Evolutionary conservation across 2,113 vertebrate genomes (phyloP).

Genomic region (Amphiprion percula): DNA sequence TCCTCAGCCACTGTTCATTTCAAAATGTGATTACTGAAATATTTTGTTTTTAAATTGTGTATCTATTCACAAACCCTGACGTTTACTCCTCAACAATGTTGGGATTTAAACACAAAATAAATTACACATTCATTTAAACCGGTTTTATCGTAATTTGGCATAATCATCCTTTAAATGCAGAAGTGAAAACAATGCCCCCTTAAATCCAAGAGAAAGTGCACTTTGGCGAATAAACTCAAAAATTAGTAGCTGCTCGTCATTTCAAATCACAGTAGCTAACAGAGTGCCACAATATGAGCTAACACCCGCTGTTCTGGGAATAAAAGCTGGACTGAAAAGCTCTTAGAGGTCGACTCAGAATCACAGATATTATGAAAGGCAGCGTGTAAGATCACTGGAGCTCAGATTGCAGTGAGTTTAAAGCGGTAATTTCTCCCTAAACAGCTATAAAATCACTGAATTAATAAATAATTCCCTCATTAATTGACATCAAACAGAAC

Average conservation of each 20-base stretch:
- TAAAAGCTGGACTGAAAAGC: conserved; percentile 48
- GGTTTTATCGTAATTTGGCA: conserved; percentile 19
- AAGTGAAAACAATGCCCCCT: conserved; percentile 72
- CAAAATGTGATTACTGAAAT: conserved; percentile 2
- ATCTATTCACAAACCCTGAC: conserved; percentile 31
- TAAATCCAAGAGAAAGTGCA: conserved; percentile 76
- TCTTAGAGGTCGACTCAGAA: conserved; percentile 28
- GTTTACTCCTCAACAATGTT: conserved; percentile 9
- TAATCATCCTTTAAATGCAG: conserved; percentile 39
- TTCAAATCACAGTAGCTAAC: conserved; percentile 40
- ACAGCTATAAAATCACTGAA: conserved; percentile 57
- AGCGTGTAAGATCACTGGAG: conserved; percentile 39
- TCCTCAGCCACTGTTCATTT: conserved; percentile 11
- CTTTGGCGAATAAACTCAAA: conserved; percentile 66
- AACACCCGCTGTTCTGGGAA: conserved; percentile 40
- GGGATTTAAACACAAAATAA: conserved; percentile 14
- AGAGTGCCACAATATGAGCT: conserved; percentile 25
- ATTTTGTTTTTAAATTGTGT: conserved; percentile 24
- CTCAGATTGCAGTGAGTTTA: conserved; percentile 25
- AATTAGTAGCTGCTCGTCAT: conserved; percentile 65
- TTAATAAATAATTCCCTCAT: conserved; percentile 66
- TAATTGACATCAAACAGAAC: conserved; percentile 39
- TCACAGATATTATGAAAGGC: conserved; percentile 46
- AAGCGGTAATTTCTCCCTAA: conserved; percentile 35
- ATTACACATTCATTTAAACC: conserved; percentile 17